A percentile compares a stretch with the other conserved stretches of the same genome.
phyloP scores from a whole-genome alignment of 2,888 invertebrate species.

The Polydrusus cervinus region DNA sequence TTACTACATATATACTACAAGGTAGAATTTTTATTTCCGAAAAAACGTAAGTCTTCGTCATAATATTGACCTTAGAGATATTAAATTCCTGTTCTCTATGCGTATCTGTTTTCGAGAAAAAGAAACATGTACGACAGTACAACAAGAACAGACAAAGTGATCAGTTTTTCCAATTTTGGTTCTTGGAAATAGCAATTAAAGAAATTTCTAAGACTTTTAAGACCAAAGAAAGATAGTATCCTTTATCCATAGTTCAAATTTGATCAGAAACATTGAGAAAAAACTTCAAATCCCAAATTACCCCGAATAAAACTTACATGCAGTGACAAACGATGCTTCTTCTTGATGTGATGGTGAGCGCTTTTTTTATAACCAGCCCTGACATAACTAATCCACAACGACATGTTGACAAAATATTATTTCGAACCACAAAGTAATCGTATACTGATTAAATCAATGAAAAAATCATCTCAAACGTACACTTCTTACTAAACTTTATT shows the following conservation, averaged over 20 bases:
- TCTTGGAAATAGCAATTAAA: no score
- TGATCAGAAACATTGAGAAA: no score
- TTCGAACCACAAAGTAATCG: neutral
- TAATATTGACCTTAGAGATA: no score
- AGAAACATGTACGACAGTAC: no score
- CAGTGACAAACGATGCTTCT: constrained; percentile 41
- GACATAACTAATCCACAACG: constrained; percentile 65
- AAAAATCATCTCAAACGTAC: neutral
- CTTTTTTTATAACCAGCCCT: constrained; percentile 58
- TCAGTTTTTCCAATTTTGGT: no score
- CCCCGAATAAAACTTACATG: constrained; percentile 32
- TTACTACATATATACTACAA: neutral
- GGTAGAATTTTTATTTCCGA: neutral
- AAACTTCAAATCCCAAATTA: no score
- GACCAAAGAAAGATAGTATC: no score
- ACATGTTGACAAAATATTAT: constrained; percentile 56
- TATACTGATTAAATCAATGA: neutral
- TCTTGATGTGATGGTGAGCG: constrained; percentile 36
- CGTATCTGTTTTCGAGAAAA: no score
- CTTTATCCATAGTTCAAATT: no score
- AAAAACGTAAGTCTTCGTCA: neutral
- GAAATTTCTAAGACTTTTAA: no score
- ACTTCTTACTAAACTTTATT: neutral
- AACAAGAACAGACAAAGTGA: no score
- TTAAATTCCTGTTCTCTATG: no score